A percentile compares a stretch with the other conserved stretches of the same genome.
These are phyloP conservation scores for Agrotis segetum DNA, from an alignment of 2,888 invertebrate genomes.

Conservation along the genomic window DNA sequence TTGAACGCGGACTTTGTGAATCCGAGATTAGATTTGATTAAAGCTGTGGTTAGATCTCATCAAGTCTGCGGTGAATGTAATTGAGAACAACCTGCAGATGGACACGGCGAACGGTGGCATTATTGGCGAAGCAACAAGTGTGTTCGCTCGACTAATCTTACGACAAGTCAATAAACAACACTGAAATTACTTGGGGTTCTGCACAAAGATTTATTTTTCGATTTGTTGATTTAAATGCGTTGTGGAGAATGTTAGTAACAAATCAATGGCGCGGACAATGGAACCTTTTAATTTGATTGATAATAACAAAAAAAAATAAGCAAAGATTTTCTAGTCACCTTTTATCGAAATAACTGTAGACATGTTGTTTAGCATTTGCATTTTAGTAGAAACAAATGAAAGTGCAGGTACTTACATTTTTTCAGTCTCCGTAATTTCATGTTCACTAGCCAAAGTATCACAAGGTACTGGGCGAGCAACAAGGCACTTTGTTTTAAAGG, in stretches of 20 bases:
- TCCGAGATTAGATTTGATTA: conserved; percentile 55
- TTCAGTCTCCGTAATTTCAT: conserved; percentile 41
- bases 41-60: conserved; percentile 47
- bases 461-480: conserved; percentile 49
- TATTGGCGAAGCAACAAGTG: conserved; percentile 80
- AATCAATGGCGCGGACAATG: neutral
- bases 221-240: neutral
- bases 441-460: conserved; percentile 37
- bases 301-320: neutral
- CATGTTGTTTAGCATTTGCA: too few species aligned
- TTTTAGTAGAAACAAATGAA: neutral
- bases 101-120: conserved; percentile 56
- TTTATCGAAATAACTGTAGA: neutral
- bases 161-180: conserved; percentile 55
- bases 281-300: neutral
- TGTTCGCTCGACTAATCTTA: conserved; percentile 70
- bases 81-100: conserved; percentile 70
- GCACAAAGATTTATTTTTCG: neutral
- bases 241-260: neutral
- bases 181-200: conserved; percentile 10
- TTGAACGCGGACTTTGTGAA: conserved; percentile 34
- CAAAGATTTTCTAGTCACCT: too few species aligned
- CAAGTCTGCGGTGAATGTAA: conserved; percentile 72
- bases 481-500: conserved; percentile 15
- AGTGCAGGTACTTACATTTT: conserved; percentile 36